Evolutionary conservation across 2,113 vertebrate genomes (phyloP).

Genomic region (Cariama cristata): DNA sequence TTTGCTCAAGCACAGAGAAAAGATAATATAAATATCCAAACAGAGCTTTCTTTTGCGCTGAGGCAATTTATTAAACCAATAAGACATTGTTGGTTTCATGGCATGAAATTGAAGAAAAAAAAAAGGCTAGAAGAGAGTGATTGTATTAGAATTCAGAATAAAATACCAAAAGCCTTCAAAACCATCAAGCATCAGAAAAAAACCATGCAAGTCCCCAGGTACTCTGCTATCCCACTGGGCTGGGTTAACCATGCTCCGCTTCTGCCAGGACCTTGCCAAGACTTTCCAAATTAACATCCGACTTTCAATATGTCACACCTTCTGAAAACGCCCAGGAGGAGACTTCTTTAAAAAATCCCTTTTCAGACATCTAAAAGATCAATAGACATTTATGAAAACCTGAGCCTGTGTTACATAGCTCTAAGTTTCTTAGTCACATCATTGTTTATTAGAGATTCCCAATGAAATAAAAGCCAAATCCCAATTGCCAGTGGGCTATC

Average conservation of each 20-base stretch:
- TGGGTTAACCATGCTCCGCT: background rate
- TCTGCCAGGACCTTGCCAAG: background rate
- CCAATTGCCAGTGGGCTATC: fast-evolving
- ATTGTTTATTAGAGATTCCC: background rate
- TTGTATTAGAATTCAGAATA: background rate
- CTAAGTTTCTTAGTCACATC: background rate
- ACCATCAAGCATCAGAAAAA: background rate
- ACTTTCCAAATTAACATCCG: background rate
- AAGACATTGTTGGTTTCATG: background rate
- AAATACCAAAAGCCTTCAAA: background rate
- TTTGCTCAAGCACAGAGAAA: background rate
- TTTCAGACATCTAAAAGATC: background rate
- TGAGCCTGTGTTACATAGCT: background rate
- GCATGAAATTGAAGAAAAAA: background rate
- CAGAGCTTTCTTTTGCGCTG: background rate
- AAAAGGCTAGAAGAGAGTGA: background rate
- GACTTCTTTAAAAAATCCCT: background rate
- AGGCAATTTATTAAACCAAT: slow-evolving; percentile 28
- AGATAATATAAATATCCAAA: slow-evolving; percentile 8
- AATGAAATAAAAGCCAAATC: background rate
- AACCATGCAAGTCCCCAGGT: background rate
- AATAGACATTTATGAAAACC: background rate
- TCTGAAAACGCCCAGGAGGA: background rate
- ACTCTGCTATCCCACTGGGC: background rate
- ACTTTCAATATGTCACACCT: background rate